A percentile compares a stretch with the other conserved stretches of the same genome.
phyloP scores from a whole-genome alignment of 2,888 invertebrate genomes.

The Chrysodeixis includens region DNA sequence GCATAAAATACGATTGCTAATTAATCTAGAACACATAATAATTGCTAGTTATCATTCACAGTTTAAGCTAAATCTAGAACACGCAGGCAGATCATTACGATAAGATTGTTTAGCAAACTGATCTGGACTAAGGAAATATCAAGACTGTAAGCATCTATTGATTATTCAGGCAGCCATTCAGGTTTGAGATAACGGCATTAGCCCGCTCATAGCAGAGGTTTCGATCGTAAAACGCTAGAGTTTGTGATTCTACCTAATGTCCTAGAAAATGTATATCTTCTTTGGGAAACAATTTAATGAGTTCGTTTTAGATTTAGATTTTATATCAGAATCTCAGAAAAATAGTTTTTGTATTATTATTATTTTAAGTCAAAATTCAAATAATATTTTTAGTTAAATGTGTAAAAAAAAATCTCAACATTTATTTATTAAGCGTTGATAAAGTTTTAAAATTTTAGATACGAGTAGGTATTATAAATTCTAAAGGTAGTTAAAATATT shows the following conservation, averaged over 20 bases:
- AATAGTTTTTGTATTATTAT: too few relatives aligned
- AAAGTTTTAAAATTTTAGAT: too few relatives aligned
- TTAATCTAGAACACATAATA: too few relatives aligned
- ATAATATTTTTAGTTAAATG: too few relatives aligned
- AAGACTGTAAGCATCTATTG: slow-evolving; percentile 23
- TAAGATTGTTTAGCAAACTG: slow-evolving; percentile 3
- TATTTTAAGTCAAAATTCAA: too few relatives aligned
- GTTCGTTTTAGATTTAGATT: background rate
- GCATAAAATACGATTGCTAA: too few relatives aligned
- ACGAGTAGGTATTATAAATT: too few relatives aligned
- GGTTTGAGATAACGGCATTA: slow-evolving; percentile 33
- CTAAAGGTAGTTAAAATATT: too few relatives aligned
- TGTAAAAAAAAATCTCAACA: too few relatives aligned
- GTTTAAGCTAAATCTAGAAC: background rate
- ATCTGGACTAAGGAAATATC: slow-evolving; percentile 23
- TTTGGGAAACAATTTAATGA: background rate
- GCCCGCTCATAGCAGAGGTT: slow-evolving; percentile 8
- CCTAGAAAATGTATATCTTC: slow-evolving; percentile 6
- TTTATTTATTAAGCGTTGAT: too few relatives aligned
- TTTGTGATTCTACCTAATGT: slow-evolving; percentile 11
- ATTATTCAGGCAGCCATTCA: slow-evolving; percentile 34
- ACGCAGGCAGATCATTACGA: background rate
- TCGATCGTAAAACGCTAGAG: slow-evolving; percentile 16
- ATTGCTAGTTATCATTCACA: background rate
- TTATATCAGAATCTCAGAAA: too few relatives aligned